Conservation (phyloP, 2,888 invertebrate genomes). For the Saturnia japonica region DNA sequence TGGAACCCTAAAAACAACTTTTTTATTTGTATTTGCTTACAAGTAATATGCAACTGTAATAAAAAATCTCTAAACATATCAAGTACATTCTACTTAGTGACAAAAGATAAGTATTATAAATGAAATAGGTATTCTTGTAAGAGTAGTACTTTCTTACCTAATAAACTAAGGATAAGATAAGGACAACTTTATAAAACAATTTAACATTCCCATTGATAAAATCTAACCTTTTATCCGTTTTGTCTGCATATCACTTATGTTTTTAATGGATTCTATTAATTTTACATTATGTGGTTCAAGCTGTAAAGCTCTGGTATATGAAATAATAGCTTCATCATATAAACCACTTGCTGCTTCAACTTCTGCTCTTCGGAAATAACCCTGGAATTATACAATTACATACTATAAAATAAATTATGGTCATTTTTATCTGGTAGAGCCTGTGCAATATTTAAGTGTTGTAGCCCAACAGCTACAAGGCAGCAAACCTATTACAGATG, state of each 20-base stretch:
- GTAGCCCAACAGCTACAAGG: neutral
- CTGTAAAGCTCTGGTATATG: slow-evolving; percentile 85
- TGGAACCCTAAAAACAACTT: too few relatives aligned
- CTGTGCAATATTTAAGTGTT: neutral
- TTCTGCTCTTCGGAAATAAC: slow-evolving; percentile 88
- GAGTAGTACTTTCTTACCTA: too few relatives aligned
- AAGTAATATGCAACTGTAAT: too few relatives aligned
- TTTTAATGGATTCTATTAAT: slow-evolving; percentile 84
- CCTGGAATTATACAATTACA: slow-evolving; percentile 63
- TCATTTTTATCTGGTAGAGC: neutral
- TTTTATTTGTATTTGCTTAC: too few relatives aligned
- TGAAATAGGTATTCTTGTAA: too few relatives aligned
- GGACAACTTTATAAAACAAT: neutral
- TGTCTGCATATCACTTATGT: slow-evolving; percentile 80
- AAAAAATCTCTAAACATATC: too few relatives aligned
- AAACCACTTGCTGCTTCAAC: slow-evolving; percentile 86
- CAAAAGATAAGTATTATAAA: too few relatives aligned
- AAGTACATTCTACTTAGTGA: too few relatives aligned
- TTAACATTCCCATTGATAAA: slow-evolving; percentile 1
- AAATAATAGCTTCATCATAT: slow-evolving; percentile 85
- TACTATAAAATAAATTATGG: neutral
- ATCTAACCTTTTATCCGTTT: slow-evolving; percentile 83
- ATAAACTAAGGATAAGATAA: too few relatives aligned
- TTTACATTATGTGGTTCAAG: slow-evolving; percentile 85
- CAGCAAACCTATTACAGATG: neutral